Conservation (phyloP, 2,888 invertebrate species). For the Ornithoptera priamus region DNA sequence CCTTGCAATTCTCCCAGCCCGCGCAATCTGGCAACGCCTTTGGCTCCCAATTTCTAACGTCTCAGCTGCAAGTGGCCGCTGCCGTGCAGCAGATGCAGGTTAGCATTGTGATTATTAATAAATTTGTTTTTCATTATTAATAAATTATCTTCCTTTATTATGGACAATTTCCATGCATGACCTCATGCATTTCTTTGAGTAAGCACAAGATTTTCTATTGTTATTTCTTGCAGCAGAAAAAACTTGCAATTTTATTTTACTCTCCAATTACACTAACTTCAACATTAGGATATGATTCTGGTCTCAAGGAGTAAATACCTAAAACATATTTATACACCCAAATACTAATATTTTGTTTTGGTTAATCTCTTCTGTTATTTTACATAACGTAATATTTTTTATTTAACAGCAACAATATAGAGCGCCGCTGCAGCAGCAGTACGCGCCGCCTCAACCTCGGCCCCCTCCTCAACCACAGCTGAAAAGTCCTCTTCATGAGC, state of each 20-base stretch:
- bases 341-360: background rate
- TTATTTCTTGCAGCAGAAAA: no score
- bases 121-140: background rate
- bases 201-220: no score
- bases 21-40: constrained; percentile 74
- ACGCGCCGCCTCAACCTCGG: constrained; percentile 63
- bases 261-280: no score
- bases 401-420: constrained; percentile 67
- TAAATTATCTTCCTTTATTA: no score
- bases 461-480: constrained; percentile 67
- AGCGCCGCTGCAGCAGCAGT: constrained; percentile 71
- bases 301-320: no score
- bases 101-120: background rate
- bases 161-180: no score
- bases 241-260: no score
- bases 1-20: constrained; percentile 82
- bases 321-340: background rate
- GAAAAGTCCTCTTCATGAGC: constrained; percentile 80
- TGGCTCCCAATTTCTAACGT: constrained; percentile 70
- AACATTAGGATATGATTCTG: no score
- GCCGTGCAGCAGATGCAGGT: constrained; percentile 78
- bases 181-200: no score
- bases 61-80: constrained; percentile 71
- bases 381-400: background rate
- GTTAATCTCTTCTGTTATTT: background rate